phyloP scores from a whole-genome alignment of 2,888 invertebrate genomes.

The Scrobipalpa costella region DNA sequence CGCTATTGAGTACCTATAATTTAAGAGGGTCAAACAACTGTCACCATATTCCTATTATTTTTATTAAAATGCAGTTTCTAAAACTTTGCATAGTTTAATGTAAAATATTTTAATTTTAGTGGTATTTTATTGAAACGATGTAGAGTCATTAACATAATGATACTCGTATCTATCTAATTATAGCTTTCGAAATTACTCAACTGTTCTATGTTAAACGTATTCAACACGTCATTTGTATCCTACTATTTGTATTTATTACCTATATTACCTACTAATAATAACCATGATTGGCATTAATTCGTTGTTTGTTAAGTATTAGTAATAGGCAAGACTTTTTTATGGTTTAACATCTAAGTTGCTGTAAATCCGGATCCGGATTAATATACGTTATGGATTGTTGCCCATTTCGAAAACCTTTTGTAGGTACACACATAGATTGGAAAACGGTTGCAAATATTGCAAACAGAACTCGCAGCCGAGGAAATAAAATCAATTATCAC shows the following conservation, averaged over 20 bases:
- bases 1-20: too few species aligned
- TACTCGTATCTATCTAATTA: background rate
- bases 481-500: slow-evolving; percentile 12
- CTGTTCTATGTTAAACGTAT: too few species aligned
- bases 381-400: too few species aligned
- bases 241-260: background rate
- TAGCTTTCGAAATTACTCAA: background rate
- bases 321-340: too few species aligned
- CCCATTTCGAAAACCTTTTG: too few species aligned
- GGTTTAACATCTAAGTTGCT: too few species aligned
- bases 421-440: background rate
- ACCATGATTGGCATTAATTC: background rate
- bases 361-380: too few species aligned
- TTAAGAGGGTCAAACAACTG: too few species aligned
- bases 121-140: background rate
- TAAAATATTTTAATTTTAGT: background rate
- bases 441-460: background rate
- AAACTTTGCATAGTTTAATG: background rate
- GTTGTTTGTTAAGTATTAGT: too few species aligned
- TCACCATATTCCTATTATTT: too few species aligned
- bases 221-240: background rate
- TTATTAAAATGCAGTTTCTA: background rate
- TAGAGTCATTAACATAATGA: too few species aligned
- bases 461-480: background rate
- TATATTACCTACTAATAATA: too few species aligned